Evolutionary conservation across 1,140 invertebrate species (phyloP), one percentile per base, ranked within the genome.

Genomic region (Pogonomyrmex barbatus): DNA sequence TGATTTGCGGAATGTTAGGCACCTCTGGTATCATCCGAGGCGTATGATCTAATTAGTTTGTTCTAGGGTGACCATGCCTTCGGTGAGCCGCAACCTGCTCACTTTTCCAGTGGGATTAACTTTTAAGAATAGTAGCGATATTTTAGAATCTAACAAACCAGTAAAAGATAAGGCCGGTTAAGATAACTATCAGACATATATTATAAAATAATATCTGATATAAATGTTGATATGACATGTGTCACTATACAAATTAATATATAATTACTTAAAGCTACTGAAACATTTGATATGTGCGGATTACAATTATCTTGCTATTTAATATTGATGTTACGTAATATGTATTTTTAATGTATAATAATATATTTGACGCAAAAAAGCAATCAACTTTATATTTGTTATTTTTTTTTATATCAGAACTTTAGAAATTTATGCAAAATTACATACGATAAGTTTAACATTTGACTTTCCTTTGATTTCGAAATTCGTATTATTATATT

Each of bases 21-120:
- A 94, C 91, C 94, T 93, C 92, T 94, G 90, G 52, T 86, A 91
- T 77, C 81, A 94, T 87, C 88, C 60, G 93, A 94, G 86, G 89
- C 93, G 92, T 92, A 89, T 95, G 91, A 95, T 95, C 91, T 94
- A 91, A 92, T 95, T 95, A 94, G 92, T 77, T 89, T 89, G 77
- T 87, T 92, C 86, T 92, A 92, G 94, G 94, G 94, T 94, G 90
- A 90, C 87, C 93, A 92, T 93, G 89, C 92, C 92, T 91, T 93
- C 91, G 88, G 90, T 83, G 85, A 88, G 89, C 91, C 92, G 76
- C 92, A 92, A 94, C 93, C 91, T 91, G 77, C 91, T 89, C 86
- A 88, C 91, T 93, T 93, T 94, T 92, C 85, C 73, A 92, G 81
- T 63, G 73, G 90, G 92, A 93, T 94, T 93, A 94, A 85, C 91